phyloP scores from a whole-genome alignment of 1,140 invertebrate genomes.

The Armadillidium nasatum region DNA sequence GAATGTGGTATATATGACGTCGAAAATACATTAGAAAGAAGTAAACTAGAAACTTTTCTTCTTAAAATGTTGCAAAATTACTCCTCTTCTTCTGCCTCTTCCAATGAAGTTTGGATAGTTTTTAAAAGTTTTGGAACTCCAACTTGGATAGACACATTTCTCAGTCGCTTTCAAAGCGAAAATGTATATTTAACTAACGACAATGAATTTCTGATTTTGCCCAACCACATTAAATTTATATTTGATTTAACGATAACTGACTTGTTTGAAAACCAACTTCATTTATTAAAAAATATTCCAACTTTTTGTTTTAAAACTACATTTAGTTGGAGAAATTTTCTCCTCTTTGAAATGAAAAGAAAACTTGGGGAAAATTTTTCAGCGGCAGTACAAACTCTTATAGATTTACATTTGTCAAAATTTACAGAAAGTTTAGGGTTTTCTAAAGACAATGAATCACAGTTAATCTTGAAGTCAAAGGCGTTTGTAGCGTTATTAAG shows the following conservation, averaged over 20 bases:
- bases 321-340: background rate
- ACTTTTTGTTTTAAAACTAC: background rate
- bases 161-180: background rate
- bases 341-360: background rate
- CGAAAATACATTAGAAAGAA: too few species aligned
- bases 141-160: background rate
- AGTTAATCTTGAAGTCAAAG: background rate
- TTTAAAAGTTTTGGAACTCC: background rate
- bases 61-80: background rate
- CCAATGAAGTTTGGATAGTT: background rate
- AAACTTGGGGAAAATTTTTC: background rate
- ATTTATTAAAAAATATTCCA: background rate
- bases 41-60: too few species aligned
- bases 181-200: background rate
- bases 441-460: background rate
- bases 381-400: background rate
- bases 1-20: background rate
- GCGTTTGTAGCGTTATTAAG: background rate
- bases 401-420: background rate
- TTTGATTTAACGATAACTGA: background rate
- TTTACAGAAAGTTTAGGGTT: background rate
- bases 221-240: background rate
- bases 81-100: background rate
- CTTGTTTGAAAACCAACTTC: too few species aligned
- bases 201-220: background rate